Evolutionary conservation across 2,888 invertebrate species (phyloP), one percentile per base, ranked within the genome.

Genomic region (Pristionchus exspectatus): DNA sequence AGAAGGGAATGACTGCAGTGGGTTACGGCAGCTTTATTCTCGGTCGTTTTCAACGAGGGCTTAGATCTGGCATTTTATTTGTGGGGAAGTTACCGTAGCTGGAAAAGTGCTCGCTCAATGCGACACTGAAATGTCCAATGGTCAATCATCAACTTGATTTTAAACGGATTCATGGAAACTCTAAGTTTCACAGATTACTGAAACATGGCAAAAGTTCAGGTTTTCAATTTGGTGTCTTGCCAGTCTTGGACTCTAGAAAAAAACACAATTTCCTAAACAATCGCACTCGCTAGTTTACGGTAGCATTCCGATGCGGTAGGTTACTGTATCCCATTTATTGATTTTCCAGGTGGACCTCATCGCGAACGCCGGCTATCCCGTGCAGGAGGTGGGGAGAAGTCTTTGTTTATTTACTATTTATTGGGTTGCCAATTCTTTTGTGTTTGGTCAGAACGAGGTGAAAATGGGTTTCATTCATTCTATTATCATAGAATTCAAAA

Each of bases 321-420:
- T 27, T 83, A 83, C 14, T 7, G 54, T 83, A 44, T 5, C 7
- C 7, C 74, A 33, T 30, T 33, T 74, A 38, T 74, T 9, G 38
- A 33, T 74, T 74, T 74, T 81, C 27, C 38, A 87, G 87, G 87
- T 87, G n/a, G 87, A 87, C 1, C 87, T 87, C 44, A 87, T 87
- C 69, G 69, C 69, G 18, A 44, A 66, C 33, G 69, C 66, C 18
- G 87, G 87, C 16, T 87, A 87, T 27, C 87, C 87, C 44, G 87
- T 69, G 69, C 87, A 87, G 50, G 69, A 69, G 63, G 85, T 84
- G 30, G 27, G 59, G 30, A n/a, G n/a, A 27, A 56, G 24, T 14
- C 4, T 81, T 18, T 54, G 27, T 7, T 50, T 50, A 50, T 50
- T 3, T 50, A 50, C 9, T 21, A 56, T 56, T 33, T 85, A 33